Evolutionary conservation across 2,113 vertebrate species (phyloP).

Genomic region (Girardinichthys multiradiatus): DNA sequence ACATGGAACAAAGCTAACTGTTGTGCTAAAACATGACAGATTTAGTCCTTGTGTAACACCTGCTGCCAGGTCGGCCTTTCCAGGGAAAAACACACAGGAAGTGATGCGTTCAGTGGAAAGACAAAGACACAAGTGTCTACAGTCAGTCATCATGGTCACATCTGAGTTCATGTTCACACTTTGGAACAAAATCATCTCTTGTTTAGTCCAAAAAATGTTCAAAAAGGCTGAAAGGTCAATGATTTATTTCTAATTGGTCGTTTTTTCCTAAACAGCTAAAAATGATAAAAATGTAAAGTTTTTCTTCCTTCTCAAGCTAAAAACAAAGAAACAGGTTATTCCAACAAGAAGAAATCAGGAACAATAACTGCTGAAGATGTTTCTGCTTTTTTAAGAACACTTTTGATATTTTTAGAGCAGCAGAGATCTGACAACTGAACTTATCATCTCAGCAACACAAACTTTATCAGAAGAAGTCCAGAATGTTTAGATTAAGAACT

Average conservation of each 20-base stretch:
- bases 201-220: background rate
- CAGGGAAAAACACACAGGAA: slow-evolving; percentile 45
- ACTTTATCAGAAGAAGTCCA: background rate
- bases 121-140: background rate
- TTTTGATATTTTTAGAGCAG: background rate
- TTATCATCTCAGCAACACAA: background rate
- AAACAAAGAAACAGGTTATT: background rate
- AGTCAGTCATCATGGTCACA: background rate
- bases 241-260: background rate
- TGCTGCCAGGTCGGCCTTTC: slow-evolving; percentile 46
- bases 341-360: background rate
- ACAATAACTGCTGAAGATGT: background rate
- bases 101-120: slow-evolving; percentile 32
- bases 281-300: background rate
- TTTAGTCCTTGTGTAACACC: slow-evolving; percentile 56
- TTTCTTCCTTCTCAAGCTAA: background rate
- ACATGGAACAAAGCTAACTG: slow-evolving; percentile 49
- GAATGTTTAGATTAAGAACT: background rate
- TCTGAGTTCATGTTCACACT: background rate
- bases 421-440: background rate
- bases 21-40: slow-evolving; percentile 58
- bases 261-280: no score
- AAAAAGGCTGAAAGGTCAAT: background rate
- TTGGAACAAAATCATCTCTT: background rate
- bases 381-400: background rate